Percentiles rank a stretch among this genome's conserved stretches.
Evolutionary conservation across 2,797 vertebrate genomes (phyloP).

Genomic region (Mormyrops boulengeri): DNA sequence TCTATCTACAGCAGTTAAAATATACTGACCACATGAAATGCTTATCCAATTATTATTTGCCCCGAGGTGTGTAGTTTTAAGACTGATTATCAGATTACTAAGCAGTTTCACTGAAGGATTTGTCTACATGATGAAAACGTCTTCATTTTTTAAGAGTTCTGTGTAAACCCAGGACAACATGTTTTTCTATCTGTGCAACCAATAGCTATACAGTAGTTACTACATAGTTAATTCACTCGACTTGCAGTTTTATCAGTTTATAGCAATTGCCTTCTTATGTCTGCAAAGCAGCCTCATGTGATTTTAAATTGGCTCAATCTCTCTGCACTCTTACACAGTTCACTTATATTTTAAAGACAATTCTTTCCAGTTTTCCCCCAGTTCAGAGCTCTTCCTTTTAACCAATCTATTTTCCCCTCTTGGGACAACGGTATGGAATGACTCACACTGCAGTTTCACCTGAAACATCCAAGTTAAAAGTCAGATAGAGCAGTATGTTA

Average conservation of each 20-base stretch:
- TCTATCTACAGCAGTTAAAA: not conserved
- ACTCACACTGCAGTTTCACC: not conserved
- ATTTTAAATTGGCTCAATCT: not conserved
- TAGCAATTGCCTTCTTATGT: not conserved
- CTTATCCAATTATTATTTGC: not conserved
- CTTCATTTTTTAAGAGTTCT: not conserved
- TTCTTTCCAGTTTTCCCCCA: not conserved
- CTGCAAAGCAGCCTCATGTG: constrained; percentile 20
- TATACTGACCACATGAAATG: not conserved
- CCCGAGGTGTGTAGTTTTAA: not conserved
- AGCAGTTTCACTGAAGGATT: not conserved
- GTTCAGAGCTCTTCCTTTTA: not conserved
- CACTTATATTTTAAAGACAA: not conserved
- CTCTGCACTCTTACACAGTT: not conserved
- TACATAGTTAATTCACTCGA: not conserved
- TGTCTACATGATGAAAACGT: not conserved
- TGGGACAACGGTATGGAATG: not conserved
- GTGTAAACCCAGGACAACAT: not conserved
- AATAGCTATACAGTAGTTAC: not conserved
- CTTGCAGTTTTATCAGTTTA: not conserved
- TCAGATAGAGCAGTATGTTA: not conserved
- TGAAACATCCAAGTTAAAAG: not conserved
- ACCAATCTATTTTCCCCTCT: not conserved
- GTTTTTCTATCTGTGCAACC: not conserved
- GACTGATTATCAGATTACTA: not conserved